Evolutionary conservation across 2,888 invertebrate species (phyloP).

Genomic region (Pristionchus exspectatus): DNA sequence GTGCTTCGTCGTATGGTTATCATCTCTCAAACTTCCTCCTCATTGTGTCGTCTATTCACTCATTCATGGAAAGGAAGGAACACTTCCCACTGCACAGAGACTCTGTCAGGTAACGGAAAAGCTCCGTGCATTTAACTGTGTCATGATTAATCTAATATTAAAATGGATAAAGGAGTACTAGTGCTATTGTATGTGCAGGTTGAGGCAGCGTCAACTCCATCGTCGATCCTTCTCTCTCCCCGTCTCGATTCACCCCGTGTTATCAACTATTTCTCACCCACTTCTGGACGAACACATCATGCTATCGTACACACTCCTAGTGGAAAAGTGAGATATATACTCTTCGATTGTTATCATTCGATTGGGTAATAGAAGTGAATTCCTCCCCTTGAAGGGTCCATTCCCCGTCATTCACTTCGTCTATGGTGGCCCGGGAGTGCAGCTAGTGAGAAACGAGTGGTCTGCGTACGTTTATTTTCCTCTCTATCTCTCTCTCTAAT

Average conservation of each 20-base stretch:
- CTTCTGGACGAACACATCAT: slow-evolving; percentile 9
- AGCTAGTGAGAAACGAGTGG: slow-evolving; percentile 90
- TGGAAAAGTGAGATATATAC: not conserved
- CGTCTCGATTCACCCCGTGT: slow-evolving; percentile 8
- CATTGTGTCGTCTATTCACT: slow-evolving; percentile 52
- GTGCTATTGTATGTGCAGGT: slow-evolving; percentile 36
- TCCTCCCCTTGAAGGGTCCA: slow-evolving; percentile 49
- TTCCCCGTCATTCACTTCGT: slow-evolving; percentile 96
- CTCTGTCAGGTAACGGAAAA: slow-evolving; percentile 21
- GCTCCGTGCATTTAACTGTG: no score
- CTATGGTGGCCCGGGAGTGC: slow-evolving; percentile 98
- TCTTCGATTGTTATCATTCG: not conserved
- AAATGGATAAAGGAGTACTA: not conserved
- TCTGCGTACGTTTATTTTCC: slow-evolving; percentile 61
- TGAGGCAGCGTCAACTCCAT: not conserved
- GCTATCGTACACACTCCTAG: slow-evolving; percentile 49
- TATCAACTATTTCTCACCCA: not conserved
- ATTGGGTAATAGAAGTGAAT: not conserved
- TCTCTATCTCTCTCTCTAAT: not conserved
- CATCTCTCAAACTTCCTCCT: slow-evolving; percentile 43
- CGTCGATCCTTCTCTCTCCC: slow-evolving; percentile 32
- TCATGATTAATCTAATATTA: not conserved
- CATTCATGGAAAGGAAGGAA: not conserved
- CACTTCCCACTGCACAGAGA: slow-evolving; percentile 31
- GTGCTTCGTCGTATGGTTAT: slow-evolving; percentile 44